Conservation (phyloP, 2,113 vertebrate species). For the Elephantulus edwardii region DNA sequence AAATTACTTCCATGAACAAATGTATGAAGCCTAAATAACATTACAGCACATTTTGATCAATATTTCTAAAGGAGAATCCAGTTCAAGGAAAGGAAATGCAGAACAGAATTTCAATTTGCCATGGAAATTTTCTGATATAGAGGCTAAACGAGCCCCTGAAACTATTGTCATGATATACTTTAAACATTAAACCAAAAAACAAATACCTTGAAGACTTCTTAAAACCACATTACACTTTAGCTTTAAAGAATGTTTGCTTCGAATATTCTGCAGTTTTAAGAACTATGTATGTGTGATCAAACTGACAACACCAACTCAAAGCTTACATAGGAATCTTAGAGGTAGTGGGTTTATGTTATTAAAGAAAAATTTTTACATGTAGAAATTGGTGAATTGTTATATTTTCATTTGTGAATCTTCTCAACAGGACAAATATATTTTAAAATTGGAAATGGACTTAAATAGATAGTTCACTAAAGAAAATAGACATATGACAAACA, state of each 20-base stretch:
- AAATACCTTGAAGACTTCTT: background rate
- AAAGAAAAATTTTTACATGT: background rate
- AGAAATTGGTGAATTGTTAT: background rate
- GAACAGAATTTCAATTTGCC: background rate
- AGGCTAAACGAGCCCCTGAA: background rate
- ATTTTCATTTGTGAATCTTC: background rate
- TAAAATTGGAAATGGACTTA: background rate
- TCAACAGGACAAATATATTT: background rate
- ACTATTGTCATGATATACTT: background rate
- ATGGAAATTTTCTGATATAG: background rate
- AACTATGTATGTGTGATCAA: background rate
- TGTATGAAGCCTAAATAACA: background rate
- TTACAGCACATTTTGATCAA: background rate
- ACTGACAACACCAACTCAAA: background rate
- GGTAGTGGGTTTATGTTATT: background rate
- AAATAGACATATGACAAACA: background rate
- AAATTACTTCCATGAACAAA: background rate
- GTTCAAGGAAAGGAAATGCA: background rate
- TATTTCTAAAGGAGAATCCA: background rate
- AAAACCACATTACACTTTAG: background rate
- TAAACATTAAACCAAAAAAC: background rate
- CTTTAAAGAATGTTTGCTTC: background rate
- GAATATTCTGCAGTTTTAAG: background rate
- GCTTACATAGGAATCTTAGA: background rate
- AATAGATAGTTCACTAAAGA: background rate